Percentiles rank a stretch among this genome's conserved stretches.
phyloP scores from a whole-genome alignment of 2,888 invertebrate species.

The Chalcis sispes region DNA sequence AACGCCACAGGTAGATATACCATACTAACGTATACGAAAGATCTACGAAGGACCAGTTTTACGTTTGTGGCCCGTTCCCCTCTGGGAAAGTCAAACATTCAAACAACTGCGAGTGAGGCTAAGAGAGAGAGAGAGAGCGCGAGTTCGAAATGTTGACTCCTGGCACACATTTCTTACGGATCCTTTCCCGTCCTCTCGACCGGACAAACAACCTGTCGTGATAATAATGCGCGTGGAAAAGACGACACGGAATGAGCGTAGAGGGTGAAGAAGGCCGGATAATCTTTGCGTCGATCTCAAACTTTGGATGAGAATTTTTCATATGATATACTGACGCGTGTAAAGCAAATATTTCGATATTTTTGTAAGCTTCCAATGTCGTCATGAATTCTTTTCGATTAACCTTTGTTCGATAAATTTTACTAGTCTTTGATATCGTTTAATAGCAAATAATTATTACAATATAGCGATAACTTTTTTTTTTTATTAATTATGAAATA shows the following conservation, averaged over 20 bases:
- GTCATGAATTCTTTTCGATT: not conserved
- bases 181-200: slow-evolving; percentile 61
- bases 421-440: not conserved
- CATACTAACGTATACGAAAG: slow-evolving; percentile 51
- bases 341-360: slow-evolving; percentile 34
- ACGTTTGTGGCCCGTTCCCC: slow-evolving; percentile 46
- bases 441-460: too few species aligned
- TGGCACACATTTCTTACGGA: slow-evolving; percentile 70
- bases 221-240: slow-evolving; percentile 66
- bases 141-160: slow-evolving; percentile 71
- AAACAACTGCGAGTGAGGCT: slow-evolving; percentile 65
- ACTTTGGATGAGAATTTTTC: slow-evolving; percentile 17
- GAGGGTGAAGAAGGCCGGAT: not conserved
- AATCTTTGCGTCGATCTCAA: slow-evolving; percentile 42
- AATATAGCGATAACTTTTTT: too few species aligned
- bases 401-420: slow-evolving; percentile 4
- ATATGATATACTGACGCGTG: not conserved
- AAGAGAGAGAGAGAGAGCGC: slow-evolving; percentile 19
- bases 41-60: slow-evolving; percentile 59
- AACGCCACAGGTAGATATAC: slow-evolving; percentile 70
- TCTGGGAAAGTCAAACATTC: slow-evolving; percentile 76
- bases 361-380: slow-evolving; percentile 35
- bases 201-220: slow-evolving; percentile 74
- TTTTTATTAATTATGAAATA: too few species aligned
- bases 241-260: slow-evolving; percentile 43